Evolutionary conservation across 2,113 vertebrate genomes (phyloP).

Genomic region (Gila orcuttii): DNA sequence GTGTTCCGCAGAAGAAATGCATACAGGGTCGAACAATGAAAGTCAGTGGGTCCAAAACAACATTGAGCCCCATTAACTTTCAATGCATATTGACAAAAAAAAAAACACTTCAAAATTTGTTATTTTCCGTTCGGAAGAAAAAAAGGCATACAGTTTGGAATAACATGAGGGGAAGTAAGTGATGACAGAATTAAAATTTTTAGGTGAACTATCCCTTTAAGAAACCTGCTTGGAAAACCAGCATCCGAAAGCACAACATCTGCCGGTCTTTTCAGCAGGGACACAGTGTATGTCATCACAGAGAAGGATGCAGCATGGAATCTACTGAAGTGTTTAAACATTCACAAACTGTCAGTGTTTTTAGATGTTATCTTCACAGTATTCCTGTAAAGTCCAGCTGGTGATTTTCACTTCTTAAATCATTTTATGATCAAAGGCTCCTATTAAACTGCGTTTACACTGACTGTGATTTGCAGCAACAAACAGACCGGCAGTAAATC

Average conservation of each 20-base stretch:
- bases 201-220: not conserved
- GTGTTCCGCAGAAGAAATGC: no score
- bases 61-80: not conserved
- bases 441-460: slow-evolving; percentile 11
- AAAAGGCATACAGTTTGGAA: not conserved
- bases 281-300: not conserved
- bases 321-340: slow-evolving; percentile 8
- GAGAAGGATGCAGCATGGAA: not conserved
- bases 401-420: slow-evolving; percentile 41
- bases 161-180: not conserved
- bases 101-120: not conserved
- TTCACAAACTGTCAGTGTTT: slow-evolving; percentile 11
- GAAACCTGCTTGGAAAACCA: not conserved
- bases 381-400: slow-evolving; percentile 22
- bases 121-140: not conserved
- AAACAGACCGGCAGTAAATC: not conserved
- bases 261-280: not conserved
- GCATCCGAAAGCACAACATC: not conserved
- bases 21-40: not conserved
- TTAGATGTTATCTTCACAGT: slow-evolving; percentile 29
- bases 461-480: slow-evolving; percentile 14
- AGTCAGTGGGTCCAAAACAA: not conserved
- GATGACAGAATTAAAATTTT: not conserved
- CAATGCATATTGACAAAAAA: not conserved
- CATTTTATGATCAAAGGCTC: slow-evolving; percentile 16